Percentiles rank a stretch among this genome's conserved stretches.
phyloP scores from a whole-genome alignment of 2,888 invertebrate species.

The Drosophila testacea region DNA sequence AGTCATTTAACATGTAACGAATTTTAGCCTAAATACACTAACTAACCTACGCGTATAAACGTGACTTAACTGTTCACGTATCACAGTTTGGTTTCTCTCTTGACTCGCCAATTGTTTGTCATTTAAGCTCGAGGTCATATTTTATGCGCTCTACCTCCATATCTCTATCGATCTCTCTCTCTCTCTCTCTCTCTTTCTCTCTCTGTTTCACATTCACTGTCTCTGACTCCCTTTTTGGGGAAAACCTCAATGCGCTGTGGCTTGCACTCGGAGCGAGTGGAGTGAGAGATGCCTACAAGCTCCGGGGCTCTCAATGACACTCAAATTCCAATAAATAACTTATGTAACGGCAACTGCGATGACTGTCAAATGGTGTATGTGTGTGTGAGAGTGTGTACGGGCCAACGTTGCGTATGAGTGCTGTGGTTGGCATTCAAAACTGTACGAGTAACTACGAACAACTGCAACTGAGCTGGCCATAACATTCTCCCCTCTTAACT shows the following conservation, averaged over 20 bases:
- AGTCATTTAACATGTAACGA: neutral
- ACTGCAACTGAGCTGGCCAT: conserved; percentile 24
- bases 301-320: conserved; percentile 50
- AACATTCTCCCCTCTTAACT: conserved; percentile 2
- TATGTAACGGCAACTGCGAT: conserved; percentile 61
- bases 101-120: conserved; percentile 41
- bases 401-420: conserved; percentile 42
- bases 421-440: conserved; percentile 49
- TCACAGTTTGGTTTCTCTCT: conserved; percentile 12
- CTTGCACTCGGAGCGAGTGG: conserved; percentile 24
- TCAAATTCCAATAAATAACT: conserved; percentile 73
- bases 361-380: conserved; percentile 42
- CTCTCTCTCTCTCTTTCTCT: neutral
- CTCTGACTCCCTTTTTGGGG: neutral
- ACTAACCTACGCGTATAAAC: neutral
- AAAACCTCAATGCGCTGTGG: conserved; percentile 55
- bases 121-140: conserved; percentile 45
- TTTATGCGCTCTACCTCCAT: conserved; percentile 26
- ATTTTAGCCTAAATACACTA: neutral
- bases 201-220: neutral
- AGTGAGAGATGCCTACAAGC: conserved; percentile 14
- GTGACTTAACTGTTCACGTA: conserved; percentile 8
- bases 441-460: conserved; percentile 14
- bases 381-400: neutral
- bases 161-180: neutral